Evolutionary conservation across 2,113 vertebrate species (phyloP).

Genomic region (Indicator indicator): DNA sequence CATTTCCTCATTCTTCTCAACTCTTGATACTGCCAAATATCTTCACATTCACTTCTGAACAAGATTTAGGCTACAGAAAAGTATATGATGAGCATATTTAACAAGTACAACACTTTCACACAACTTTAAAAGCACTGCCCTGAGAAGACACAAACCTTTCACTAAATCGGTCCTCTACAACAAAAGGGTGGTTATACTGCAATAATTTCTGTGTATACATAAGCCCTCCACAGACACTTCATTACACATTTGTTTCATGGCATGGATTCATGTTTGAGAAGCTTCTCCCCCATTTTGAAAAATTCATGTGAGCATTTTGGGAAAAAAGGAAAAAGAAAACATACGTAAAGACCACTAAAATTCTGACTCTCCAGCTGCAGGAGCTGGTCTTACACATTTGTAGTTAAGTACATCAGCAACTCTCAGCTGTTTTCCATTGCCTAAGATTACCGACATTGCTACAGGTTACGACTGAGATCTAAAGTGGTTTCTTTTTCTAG

Average conservation of each 20-base stretch:
- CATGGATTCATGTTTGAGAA: background rate
- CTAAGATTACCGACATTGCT: background rate
- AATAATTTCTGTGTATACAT: background rate
- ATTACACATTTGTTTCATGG: background rate
- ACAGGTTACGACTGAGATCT: slow-evolving; percentile 25
- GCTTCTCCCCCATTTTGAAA: background rate
- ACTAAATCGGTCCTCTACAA: background rate
- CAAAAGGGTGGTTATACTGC: background rate
- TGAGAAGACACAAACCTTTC: background rate
- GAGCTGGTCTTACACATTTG: background rate
- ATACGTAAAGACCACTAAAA: background rate
- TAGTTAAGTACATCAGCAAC: background rate
- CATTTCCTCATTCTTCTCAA: background rate
- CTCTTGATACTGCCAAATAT: background rate
- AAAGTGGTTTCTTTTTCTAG: slow-evolving; percentile 21
- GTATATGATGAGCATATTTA: background rate
- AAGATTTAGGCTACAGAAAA: background rate
- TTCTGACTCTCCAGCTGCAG: background rate
- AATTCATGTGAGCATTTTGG: background rate
- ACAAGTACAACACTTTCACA: background rate
- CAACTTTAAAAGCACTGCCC: background rate
- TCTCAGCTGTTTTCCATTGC: background rate
- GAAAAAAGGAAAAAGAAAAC: background rate
- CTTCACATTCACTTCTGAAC: background rate
- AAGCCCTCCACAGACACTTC: background rate